Evolutionary conservation across 1,140 invertebrate species (phyloP).

Genomic region (Neotoxoptera formosana): DNA sequence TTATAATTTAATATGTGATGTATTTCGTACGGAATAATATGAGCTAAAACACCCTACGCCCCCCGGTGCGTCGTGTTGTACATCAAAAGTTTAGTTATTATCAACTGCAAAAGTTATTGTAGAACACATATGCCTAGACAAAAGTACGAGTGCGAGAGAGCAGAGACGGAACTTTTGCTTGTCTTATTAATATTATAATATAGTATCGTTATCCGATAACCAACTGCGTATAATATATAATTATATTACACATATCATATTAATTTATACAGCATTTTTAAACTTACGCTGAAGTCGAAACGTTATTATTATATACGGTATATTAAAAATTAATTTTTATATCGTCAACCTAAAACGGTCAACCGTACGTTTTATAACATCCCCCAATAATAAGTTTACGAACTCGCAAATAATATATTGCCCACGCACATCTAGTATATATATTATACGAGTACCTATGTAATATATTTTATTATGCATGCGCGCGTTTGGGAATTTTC

Average conservation of each 20-base stretch:
- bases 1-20: not conserved
- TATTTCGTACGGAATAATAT: not conserved
- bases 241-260: not conserved
- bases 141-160: not conserved
- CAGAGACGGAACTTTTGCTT: not conserved
- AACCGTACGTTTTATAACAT: not conserved
- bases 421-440: too few relatives aligned
- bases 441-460: not conserved
- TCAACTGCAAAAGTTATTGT: slow-evolving; percentile 1
- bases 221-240: not conserved
- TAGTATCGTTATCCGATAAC: not conserved
- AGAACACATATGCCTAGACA: not conserved
- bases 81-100: slow-evolving; percentile 18
- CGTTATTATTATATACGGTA: not conserved
- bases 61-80: not conserved
- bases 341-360: not conserved
- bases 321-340: not conserved
- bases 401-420: not conserved
- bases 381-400: not conserved
- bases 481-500: not conserved
- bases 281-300: not conserved
- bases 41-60: not conserved
- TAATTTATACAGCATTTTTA: not conserved
- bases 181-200: not conserved
- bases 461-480: not conserved